A percentile compares a stretch with the other conserved stretches of the same genome.
phyloP scores from a whole-genome alignment of 2,797 vertebrate species.

The Muraenolepis orangiensis region DNA sequence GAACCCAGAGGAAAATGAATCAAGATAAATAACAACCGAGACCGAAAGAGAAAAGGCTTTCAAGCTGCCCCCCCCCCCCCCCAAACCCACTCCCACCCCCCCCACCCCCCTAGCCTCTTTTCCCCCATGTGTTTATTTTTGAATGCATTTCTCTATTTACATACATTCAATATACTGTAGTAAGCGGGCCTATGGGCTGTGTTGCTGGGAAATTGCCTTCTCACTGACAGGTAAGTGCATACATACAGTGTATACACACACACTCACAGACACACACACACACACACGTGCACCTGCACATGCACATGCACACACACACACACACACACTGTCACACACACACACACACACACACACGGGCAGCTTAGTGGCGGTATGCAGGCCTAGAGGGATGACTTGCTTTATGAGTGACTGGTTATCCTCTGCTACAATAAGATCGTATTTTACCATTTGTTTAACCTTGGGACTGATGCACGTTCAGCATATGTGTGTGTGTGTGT shows the following conservation, averaged over 20 bases:
- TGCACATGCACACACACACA: too few species aligned
- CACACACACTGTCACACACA: too few species aligned
- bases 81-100: too few species aligned
- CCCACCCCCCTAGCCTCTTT: too few species aligned
- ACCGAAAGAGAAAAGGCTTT: not conserved
- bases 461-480: slow-evolving; percentile 52
- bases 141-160: not conserved
- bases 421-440: slow-evolving; percentile 49
- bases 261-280: too few species aligned
- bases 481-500: slow-evolving; percentile 8
- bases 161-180: not conserved
- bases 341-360: not conserved
- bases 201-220: slow-evolving; percentile 39
- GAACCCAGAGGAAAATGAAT: not conserved
- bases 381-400: slow-evolving; percentile 48
- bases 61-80: not conserved
- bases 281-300: too few species aligned
- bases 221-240: slow-evolving; percentile 45
- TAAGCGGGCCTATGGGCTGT: slow-evolving; percentile 6
- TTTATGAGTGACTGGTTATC: slow-evolving; percentile 61
- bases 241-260: too few species aligned
- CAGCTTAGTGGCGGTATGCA: slow-evolving; percentile 28
- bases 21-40: not conserved
- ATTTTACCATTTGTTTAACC: slow-evolving; percentile 70
- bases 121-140: not conserved